A percentile compares a stretch with the other conserved stretches of the same genome.
Conservation (phyloP, 2,888 invertebrate genomes). For the Calliphora vomitoria region DNA sequence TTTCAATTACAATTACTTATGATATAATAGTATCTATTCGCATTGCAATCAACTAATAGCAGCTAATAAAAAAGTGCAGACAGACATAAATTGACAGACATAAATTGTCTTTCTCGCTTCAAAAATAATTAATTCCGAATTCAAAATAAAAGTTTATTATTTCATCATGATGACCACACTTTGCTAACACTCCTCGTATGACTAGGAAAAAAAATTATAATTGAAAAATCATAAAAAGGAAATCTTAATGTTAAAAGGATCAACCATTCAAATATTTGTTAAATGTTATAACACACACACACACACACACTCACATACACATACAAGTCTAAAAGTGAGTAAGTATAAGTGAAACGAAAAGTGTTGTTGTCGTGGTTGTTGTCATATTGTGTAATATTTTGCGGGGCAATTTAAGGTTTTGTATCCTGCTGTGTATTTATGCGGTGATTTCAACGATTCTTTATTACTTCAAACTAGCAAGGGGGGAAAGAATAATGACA, state of each 20-base stretch:
- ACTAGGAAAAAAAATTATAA: constrained; percentile 80
- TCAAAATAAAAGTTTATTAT: not conserved
- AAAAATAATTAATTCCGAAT: too few relatives aligned
- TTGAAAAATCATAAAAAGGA: constrained; percentile 82
- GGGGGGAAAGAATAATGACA: constrained; percentile 77
- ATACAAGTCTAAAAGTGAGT: not conserved
- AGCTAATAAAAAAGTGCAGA: too few relatives aligned
- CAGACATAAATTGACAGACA: too few relatives aligned
- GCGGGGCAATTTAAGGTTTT: constrained; percentile 83
- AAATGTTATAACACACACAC: constrained; percentile 10
- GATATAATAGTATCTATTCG: too few relatives aligned
- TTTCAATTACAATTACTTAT: too few relatives aligned
- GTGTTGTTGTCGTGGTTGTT: constrained; percentile 48
- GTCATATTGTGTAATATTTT: constrained; percentile 77
- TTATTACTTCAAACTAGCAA: constrained; percentile 13
- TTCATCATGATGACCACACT: not conserved
- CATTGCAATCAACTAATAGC: too few relatives aligned
- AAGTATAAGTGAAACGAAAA: constrained; percentile 13
- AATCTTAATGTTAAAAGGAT: constrained; percentile 73
- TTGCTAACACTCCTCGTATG: constrained; percentile 25
- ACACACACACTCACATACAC: not conserved
- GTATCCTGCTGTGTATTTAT: constrained; percentile 83
- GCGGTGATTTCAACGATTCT: constrained; percentile 77
- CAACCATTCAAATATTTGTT: constrained; percentile 73
- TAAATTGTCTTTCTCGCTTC: too few relatives aligned